Conservation (phyloP, 2,888 invertebrate species). For the Hydropsyche betteni region DNA sequence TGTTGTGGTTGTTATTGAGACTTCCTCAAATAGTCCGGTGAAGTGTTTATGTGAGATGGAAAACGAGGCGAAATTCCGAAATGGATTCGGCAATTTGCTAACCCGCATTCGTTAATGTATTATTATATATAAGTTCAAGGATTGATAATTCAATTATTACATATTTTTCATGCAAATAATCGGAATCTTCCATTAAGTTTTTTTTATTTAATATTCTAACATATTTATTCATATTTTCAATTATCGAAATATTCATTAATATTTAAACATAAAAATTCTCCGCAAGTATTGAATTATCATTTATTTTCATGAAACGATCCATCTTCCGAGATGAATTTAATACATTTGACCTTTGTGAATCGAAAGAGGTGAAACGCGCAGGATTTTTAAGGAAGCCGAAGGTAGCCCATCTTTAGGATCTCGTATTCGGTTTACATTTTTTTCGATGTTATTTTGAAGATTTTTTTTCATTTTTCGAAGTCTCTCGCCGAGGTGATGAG, state of each 20-base stretch:
- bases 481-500: slow-evolving; percentile 45
- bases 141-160: background rate
- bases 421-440: background rate
- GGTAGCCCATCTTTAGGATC: slow-evolving; percentile 32
- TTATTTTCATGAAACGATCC: slow-evolving; percentile 20
- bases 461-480: slow-evolving; percentile 27
- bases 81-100: background rate
- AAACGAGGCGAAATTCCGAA: background rate
- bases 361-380: slow-evolving; percentile 35
- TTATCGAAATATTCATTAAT: too few relatives aligned
- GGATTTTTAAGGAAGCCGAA: slow-evolving; percentile 44
- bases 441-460: slow-evolving; percentile 19
- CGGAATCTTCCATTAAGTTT: too few relatives aligned
- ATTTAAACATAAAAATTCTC: too few relatives aligned
- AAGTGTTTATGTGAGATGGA: slow-evolving; percentile 36
- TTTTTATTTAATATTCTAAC: too few relatives aligned
- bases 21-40: slow-evolving; percentile 34
- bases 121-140: too few relatives aligned
- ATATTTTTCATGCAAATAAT: background rate
- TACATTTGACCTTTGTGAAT: slow-evolving; percentile 33
- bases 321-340: slow-evolving; percentile 37
- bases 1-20: slow-evolving; percentile 12
- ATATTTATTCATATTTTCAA: too few relatives aligned
- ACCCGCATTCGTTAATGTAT: background rate
- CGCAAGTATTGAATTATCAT: background rate